These are phyloP conservation scores for Centropristis striata DNA, from an alignment of 2,113 vertebrate species.

Conservation along the genomic window DNA sequence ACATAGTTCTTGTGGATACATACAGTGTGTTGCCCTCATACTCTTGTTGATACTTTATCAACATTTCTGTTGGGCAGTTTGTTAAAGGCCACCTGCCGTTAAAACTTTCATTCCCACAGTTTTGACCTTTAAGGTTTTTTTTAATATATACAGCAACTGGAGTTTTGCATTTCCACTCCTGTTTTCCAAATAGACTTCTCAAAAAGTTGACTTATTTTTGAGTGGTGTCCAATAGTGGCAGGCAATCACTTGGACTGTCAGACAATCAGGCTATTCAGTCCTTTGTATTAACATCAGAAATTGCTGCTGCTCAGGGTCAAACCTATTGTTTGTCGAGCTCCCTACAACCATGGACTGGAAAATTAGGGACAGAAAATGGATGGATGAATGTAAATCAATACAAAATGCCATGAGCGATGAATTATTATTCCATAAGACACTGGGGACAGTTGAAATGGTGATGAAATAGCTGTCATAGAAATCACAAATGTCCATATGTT, in stretches of 20 bases:
- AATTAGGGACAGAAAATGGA: background rate
- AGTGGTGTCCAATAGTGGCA: background rate
- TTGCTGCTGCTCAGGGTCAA: background rate
- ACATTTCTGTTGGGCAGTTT: constrained; percentile 8
- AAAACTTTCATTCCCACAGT: constrained; percentile 5
- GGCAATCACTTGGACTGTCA: background rate
- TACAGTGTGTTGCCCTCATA: background rate
- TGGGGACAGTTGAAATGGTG: background rate
- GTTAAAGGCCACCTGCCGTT: constrained; percentile 1
- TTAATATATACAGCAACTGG: background rate
- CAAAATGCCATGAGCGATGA: background rate
- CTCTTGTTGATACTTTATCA: background rate
- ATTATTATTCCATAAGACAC: background rate
- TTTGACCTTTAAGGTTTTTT: constrained; percentile 13
- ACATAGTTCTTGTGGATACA: constrained; percentile 5
- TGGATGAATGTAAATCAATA: background rate
- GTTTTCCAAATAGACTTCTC: background rate
- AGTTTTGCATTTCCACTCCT: background rate
- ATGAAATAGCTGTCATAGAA: background rate
- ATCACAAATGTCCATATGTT: background rate
- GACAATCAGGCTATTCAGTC: background rate
- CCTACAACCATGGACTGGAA: background rate
- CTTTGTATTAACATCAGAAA: background rate
- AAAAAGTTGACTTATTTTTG: background rate
- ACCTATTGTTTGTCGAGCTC: background rate